Evolutionary conservation across 2,113 vertebrate genomes (phyloP).

Genomic region (Erinaceus europaeus): DNA sequence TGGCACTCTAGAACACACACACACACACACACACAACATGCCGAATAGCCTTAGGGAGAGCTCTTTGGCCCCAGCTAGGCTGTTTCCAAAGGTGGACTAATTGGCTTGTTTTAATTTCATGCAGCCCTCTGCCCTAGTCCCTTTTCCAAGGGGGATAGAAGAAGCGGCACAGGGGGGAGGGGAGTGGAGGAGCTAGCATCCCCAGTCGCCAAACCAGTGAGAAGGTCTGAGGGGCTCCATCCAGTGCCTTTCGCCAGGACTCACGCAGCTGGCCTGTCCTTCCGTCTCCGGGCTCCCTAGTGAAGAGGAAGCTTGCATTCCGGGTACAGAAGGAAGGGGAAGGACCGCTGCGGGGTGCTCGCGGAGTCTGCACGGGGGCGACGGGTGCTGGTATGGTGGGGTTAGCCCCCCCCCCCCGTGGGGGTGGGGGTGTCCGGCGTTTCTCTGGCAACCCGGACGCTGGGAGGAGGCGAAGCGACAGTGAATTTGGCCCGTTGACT

Average conservation of each 20-base stretch:
- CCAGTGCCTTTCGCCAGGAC: neutral
- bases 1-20: conserved; percentile 17
- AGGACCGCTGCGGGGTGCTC: neutral
- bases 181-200: neutral
- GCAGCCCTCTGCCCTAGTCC: neutral
- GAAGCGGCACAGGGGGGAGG: neutral
- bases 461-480: neutral
- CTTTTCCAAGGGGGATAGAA: neutral
- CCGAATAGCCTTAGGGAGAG: conserved; percentile 52
- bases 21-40: no score
- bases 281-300: neutral
- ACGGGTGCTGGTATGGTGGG: neutral
- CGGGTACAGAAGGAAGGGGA: neutral
- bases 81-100: conserved; percentile 65
- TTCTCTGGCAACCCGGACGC: neutral
- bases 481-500: neutral
- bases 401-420: neutral
- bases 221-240: neutral
- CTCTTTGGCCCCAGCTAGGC: conserved; percentile 44
- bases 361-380: neutral
- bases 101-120: conserved; percentile 66
- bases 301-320: conserved; percentile 26
- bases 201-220: neutral
- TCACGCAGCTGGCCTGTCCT: neutral
- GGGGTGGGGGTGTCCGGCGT: neutral